These are phyloP conservation scores for Campopleginae sp. DNA, from an alignment of 2,888 invertebrate species.

Conservation along the genomic window DNA sequence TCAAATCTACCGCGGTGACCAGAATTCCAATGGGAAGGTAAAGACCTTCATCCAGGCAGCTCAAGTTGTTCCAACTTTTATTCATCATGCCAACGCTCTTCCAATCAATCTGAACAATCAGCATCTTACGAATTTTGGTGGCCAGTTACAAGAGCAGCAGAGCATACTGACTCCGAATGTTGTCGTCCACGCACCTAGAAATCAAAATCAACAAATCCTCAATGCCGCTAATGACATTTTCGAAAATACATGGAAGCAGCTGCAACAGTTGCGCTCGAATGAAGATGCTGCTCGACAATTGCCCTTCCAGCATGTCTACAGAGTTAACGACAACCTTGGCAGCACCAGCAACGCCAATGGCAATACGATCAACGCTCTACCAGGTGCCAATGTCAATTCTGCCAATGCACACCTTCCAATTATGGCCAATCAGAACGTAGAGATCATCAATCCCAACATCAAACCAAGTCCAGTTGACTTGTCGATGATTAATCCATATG, in stretches of 20 bases:
- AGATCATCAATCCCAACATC: constrained; percentile 79
- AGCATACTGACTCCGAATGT: constrained; percentile 39
- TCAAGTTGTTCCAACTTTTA: constrained; percentile 75
- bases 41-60: constrained; percentile 72
- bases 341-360: constrained; percentile 74
- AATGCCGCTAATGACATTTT: constrained; percentile 75
- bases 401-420: constrained; percentile 78
- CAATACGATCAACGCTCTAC: constrained; percentile 71
- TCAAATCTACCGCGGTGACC: constrained; percentile 63
- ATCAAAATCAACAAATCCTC: constrained; percentile 72
- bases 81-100: constrained; percentile 72
- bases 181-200: constrained; percentile 64
- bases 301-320: constrained; percentile 57
- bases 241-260: constrained; percentile 76
- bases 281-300: constrained; percentile 59
- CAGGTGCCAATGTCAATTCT: constrained; percentile 57
- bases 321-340: constrained; percentile 73
- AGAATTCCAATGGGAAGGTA: constrained; percentile 47
- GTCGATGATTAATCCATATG: constrained; percentile 72
- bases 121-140: constrained; percentile 61
- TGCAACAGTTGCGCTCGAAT: constrained; percentile 76
- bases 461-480: constrained; percentile 77
- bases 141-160: constrained; percentile 50
- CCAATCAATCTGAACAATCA: constrained; percentile 71
- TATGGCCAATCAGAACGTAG: constrained; percentile 79